These are phyloP conservation scores for Eristalinus sepulchralis DNA, from an alignment of 2,888 invertebrate genomes.

Conservation along the genomic window DNA sequence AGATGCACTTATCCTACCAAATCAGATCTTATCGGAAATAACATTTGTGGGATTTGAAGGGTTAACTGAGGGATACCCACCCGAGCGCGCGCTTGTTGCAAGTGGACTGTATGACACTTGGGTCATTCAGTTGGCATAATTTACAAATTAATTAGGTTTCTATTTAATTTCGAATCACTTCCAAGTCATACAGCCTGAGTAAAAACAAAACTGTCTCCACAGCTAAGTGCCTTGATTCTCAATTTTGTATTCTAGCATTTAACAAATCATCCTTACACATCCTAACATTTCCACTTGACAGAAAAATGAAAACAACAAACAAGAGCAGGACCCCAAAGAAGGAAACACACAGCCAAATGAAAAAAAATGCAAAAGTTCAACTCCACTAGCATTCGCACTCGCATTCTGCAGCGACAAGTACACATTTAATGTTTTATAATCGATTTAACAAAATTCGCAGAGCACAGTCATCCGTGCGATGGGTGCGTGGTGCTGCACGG, in stretches of 20 bases:
- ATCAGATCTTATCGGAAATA: no score
- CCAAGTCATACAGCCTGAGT: no score
- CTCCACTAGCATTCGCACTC: slow-evolving; percentile 59
- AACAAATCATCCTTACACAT: slow-evolving; percentile 59
- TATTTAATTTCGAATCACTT: no score
- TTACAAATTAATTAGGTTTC: no score
- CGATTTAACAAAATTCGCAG: slow-evolving; percentile 70
- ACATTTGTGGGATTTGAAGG: no score
- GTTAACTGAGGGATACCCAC: no score
- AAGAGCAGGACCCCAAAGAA: not conserved
- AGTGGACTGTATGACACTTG: no score
- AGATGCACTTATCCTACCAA: no score
- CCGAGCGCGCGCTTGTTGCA: no score
- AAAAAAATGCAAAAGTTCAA: slow-evolving; percentile 53
- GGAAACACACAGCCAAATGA: slow-evolving; percentile 7
- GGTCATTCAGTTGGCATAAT: no score
- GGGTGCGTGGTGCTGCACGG: not conserved
- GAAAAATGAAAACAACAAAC: not conserved
- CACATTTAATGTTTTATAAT: slow-evolving; percentile 72
- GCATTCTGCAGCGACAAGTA: slow-evolving; percentile 66
- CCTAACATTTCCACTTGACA: not conserved
- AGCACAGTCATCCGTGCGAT: slow-evolving; percentile 53
- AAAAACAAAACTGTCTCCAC: slow-evolving; percentile 37
- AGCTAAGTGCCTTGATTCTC: slow-evolving; percentile 8
- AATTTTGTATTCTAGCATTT: slow-evolving; percentile 57